phyloP scores from a whole-genome alignment of 2,113 vertebrate genomes.

The Chaetura pelagica region DNA sequence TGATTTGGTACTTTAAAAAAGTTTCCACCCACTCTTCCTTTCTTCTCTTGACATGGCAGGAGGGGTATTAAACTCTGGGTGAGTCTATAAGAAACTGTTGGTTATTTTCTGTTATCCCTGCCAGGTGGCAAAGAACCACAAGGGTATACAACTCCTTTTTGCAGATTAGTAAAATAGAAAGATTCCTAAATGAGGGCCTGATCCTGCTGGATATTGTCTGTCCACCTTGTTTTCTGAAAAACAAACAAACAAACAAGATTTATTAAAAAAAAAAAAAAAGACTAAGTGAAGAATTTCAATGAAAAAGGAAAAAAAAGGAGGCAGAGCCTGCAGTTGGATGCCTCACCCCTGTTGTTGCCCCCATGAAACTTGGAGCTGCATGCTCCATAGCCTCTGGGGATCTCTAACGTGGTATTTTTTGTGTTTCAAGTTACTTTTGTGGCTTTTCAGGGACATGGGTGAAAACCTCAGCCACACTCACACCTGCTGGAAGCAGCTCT shows the following conservation, averaged over 20 bases:
- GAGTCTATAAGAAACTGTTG: constrained; percentile 39
- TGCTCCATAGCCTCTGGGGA: background rate
- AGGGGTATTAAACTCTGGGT: constrained; percentile 53
- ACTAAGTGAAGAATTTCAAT: background rate
- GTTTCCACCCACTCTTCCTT: constrained; percentile 67
- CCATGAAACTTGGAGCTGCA: background rate
- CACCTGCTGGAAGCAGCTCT: background rate
- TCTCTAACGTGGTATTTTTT: background rate
- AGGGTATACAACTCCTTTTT: constrained; percentile 9
- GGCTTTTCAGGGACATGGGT: background rate
- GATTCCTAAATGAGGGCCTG: constrained; percentile 30
- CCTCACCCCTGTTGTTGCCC: background rate
- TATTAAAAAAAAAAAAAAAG: background rate
- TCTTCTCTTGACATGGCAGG: constrained; percentile 53
- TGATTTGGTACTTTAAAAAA: constrained; percentile 65
- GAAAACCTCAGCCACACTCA: rapidly evolving
- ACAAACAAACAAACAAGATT: no score
- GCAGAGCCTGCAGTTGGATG: background rate
- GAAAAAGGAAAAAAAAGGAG: background rate
- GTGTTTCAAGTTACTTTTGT: background rate
- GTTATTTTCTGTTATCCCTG: constrained; percentile 58
- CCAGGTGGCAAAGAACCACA: constrained; percentile 51
- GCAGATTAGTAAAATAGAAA: constrained; percentile 36
- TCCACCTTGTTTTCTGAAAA: background rate
- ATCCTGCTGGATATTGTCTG: background rate